These are phyloP conservation scores for Ictalurus punctatus DNA, from an alignment of 2,113 vertebrate species.

Conservation along the genomic window DNA sequence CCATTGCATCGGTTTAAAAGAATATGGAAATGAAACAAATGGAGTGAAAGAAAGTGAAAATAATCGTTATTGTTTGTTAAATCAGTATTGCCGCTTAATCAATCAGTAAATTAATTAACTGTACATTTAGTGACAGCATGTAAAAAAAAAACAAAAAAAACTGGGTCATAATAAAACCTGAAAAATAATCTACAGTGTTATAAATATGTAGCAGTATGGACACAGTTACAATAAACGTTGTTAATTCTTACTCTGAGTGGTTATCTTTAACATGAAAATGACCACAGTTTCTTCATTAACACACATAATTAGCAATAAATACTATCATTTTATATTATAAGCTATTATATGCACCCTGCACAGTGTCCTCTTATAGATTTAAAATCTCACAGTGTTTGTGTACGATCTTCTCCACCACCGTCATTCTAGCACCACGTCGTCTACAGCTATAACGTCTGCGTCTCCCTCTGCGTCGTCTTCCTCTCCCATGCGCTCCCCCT, in stretches of 20 bases:
- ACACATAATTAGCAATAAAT: conserved; percentile 20
- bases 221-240: conserved; percentile 6
- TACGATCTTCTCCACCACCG: not conserved
- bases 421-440: conserved; percentile 55
- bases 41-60: not conserved
- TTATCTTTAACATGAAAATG: conserved; percentile 29
- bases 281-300: not conserved
- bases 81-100: not conserved
- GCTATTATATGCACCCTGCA: not conserved
- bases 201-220: not conserved
- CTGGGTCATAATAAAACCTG: not conserved
- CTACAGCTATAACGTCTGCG: conserved; percentile 57
- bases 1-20: not conserved
- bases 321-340: conserved; percentile 20
- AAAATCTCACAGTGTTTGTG: conserved; percentile 33
- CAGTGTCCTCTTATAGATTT: not conserved
- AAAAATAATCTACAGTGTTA: not conserved
- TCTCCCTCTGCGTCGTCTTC: conserved; percentile 66
- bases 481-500: conserved; percentile 56
- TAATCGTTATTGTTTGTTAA: not conserved
- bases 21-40: not conserved
- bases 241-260: not conserved
- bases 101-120: not conserved
- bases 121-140: conserved; percentile 5
- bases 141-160: not conserved